These are phyloP conservation scores for Karalla daura DNA, from an alignment of 2,797 vertebrate species.

Conservation along the genomic window DNA sequence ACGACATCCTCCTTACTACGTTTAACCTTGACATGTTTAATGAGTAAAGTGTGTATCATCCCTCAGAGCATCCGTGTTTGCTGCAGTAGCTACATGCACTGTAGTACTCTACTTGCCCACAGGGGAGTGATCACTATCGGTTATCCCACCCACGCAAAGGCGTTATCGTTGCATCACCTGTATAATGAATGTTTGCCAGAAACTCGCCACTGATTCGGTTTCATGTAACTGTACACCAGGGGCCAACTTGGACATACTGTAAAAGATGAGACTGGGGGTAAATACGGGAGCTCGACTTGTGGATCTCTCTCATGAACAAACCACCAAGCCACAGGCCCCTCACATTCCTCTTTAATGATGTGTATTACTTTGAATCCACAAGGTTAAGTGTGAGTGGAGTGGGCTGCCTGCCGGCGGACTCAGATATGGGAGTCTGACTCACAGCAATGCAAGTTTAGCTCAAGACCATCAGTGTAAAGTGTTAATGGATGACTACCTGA, in stretches of 20 bases:
- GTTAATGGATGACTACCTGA: constrained; percentile 40
- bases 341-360: constrained; percentile 69
- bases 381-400: constrained; percentile 60
- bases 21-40: constrained; percentile 42
- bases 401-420: constrained; percentile 47
- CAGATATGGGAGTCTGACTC: constrained; percentile 45
- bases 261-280: constrained; percentile 41
- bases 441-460: constrained; percentile 44
- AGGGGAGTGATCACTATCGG: constrained; percentile 49
- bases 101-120: constrained; percentile 23
- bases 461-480: constrained; percentile 33
- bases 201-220: constrained; percentile 46
- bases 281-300: constrained; percentile 40
- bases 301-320: constrained; percentile 43
- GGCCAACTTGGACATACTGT: constrained; percentile 46
- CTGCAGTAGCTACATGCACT: constrained; percentile 17
- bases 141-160: constrained; percentile 45
- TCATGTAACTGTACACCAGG: constrained; percentile 47
- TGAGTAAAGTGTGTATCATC: constrained; percentile 25
- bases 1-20: not conserved
- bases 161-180: constrained; percentile 51
- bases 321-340: constrained; percentile 46
- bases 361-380: constrained; percentile 66
- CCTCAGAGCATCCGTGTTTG: constrained; percentile 19
- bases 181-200: constrained; percentile 50